Evolutionary conservation across 2,797 vertebrate genomes (phyloP), one percentile per base, ranked within the genome.

Genomic region (Sylvilagus floridanus): DNA sequence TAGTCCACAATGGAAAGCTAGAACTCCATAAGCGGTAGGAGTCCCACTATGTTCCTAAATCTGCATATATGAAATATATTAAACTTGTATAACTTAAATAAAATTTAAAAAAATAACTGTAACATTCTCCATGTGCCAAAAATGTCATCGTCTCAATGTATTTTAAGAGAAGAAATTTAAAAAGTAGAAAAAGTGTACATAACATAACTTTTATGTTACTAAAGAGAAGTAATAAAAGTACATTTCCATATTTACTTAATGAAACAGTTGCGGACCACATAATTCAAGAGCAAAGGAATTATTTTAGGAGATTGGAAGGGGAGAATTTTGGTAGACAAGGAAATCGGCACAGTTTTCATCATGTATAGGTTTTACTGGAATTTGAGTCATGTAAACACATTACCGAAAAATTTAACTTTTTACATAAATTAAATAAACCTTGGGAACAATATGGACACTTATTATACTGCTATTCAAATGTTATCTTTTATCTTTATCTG

Each of bases 201-300:
- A 86, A 50, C 52, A 5, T 75, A 78, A 90, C 21, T 37, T 87
- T 68, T 81, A 52, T 47, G 42, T 32, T 72, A 72, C 76, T 90
- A 73, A 91, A 54, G 22, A 17, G 30, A 63, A 1, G 5, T 81
- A 84, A 84, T 65, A 71, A 66, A 88, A 37, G 16, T 14, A 54
- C 81, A 60, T 89, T 57, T 95, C 77, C 30, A 30, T 52, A 84
- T 79, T 32, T 91, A 4, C n/a, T 52, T 73, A 88, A 63, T 60
- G 14, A 88, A 72, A 95, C 5, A 32, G 2, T 60, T 5, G 47
- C 72, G 50, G 12, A n/a, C 2, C n/a, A 62, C 1, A 52, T 13
- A 73, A 69, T 35, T 69, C 26, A 65, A 82, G 90, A 65, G 19
- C 47, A 87, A 32, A 68, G 7, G 17, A 92, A 42, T 82, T 93